Conservation (phyloP, 2,888 invertebrate genomes). For the Cheilosia soror region DNA sequence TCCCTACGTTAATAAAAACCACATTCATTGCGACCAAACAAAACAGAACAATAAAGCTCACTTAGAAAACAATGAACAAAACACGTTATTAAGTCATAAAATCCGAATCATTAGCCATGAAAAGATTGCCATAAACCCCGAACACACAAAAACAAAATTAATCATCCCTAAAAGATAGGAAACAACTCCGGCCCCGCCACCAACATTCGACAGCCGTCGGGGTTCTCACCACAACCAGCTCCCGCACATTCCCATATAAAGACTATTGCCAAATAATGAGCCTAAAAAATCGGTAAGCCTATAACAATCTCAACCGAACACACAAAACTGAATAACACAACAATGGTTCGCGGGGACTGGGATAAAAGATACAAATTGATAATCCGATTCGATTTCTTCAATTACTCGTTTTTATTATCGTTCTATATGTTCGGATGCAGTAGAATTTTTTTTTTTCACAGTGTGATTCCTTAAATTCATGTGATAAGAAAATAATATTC, state of each 20-base stretch:
- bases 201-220: too few species aligned
- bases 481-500: slow-evolving; percentile 69
- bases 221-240: neutral
- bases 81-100: slow-evolving; percentile 12
- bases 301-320: slow-evolving; percentile 48
- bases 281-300: slow-evolving; percentile 44
- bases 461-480: slow-evolving; percentile 59
- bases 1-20: too few species aligned
- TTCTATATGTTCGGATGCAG: slow-evolving; percentile 7
- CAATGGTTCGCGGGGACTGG: neutral
- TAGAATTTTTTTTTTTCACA: neutral
- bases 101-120: slow-evolving; percentile 54
- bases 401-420: slow-evolving; percentile 67
- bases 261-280: slow-evolving; percentile 65
- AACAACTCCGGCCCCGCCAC: slow-evolving; percentile 6
- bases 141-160: slow-evolving; percentile 44
- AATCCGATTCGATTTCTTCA: slow-evolving; percentile 71
- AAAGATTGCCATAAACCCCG: slow-evolving; percentile 27
- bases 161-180: slow-evolving; percentile 57
- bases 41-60: neutral
- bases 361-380: slow-evolving; percentile 60
- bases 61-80: neutral
- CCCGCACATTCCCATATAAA: slow-evolving; percentile 2
- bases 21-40: neutral
- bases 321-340: slow-evolving; percentile 15